phyloP scores from a whole-genome alignment of 2,888 invertebrate genomes.

The Elysia crispata region DNA sequence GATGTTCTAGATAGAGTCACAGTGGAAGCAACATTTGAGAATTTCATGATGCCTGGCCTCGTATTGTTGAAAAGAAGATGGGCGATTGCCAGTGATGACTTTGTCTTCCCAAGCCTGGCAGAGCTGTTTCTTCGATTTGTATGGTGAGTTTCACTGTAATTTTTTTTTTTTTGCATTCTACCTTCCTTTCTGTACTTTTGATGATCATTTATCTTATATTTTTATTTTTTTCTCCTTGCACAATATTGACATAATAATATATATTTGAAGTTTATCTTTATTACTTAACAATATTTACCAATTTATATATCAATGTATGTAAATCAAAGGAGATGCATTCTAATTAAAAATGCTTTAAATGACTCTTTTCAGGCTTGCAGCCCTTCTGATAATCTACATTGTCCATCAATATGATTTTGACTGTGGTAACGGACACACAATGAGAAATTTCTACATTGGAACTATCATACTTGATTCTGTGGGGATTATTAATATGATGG shows the following conservation, averaged over 20 bases:
- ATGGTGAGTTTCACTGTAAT: too few species aligned
- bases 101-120: slow-evolving; percentile 87
- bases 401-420: slow-evolving; percentile 82
- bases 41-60: slow-evolving; percentile 88
- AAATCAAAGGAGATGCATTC: too few species aligned
- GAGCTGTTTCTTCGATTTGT: slow-evolving; percentile 78
- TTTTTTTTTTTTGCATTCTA: too few species aligned
- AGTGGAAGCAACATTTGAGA: not conserved
- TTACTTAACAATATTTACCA: too few species aligned
- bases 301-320: too few species aligned
- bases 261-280: too few species aligned
- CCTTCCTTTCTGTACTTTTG: too few species aligned
- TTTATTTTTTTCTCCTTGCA: too few species aligned
- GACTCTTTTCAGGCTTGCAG: slow-evolving; percentile 34
- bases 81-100: slow-evolving; percentile 94
- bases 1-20: not conserved
- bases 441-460: slow-evolving; percentile 86
- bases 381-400: slow-evolving; percentile 30
- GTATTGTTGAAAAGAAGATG: slow-evolving; percentile 92
- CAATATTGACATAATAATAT: too few species aligned
- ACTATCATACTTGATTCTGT: slow-evolving; percentile 72
- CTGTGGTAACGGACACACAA: slow-evolving; percentile 86
- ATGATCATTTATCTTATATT: too few species aligned
- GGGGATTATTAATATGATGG: slow-evolving; percentile 75
- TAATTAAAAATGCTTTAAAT: too few species aligned